A percentile compares a stretch with the other conserved stretches of the same genome.
These are phyloP conservation scores for Psilanteris sp. DNA, from an alignment of 1,140 invertebrate genomes.

Conservation along the genomic window DNA sequence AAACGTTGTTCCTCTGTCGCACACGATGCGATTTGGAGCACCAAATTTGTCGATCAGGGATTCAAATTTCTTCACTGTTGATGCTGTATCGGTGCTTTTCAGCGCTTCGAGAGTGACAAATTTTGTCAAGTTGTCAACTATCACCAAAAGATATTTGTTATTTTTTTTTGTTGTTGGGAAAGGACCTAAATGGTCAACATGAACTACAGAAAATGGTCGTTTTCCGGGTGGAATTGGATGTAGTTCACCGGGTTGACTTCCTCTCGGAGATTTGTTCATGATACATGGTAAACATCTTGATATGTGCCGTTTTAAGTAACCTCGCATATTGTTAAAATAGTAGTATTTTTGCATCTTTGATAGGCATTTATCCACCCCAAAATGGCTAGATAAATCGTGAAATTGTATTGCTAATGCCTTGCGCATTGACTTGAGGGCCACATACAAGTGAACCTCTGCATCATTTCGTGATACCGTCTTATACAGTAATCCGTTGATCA, in stretches of 20 bases:
- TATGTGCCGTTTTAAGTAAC: slow-evolving; percentile 21
- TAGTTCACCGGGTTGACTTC: neutral
- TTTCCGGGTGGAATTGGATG: neutral
- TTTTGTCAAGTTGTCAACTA: slow-evolving; percentile 6
- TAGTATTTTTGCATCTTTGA: neutral
- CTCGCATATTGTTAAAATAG: slow-evolving; percentile 15
- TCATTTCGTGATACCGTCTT: neutral
- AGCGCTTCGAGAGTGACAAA: slow-evolving; percentile 9
- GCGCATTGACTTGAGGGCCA: slow-evolving; percentile 8
- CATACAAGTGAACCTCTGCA: neutral
- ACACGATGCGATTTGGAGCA: slow-evolving; percentile 5
- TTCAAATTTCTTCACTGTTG: slow-evolving; percentile 14
- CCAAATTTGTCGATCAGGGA: slow-evolving; percentile 21
- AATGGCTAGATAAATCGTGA: slow-evolving; percentile 3
- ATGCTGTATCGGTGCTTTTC: neutral
- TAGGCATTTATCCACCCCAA: no score
- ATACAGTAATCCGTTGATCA: slow-evolving; percentile 20
- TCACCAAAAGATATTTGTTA: slow-evolving; percentile 11
- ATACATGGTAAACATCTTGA: slow-evolving; percentile 6
- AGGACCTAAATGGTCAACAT: slow-evolving; percentile 1
- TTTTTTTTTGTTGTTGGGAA: neutral
- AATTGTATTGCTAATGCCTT: slow-evolving; percentile 18
- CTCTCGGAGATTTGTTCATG: neutral
- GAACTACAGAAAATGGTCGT: neutral
- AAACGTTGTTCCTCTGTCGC: slow-evolving; percentile 21